Evolutionary conservation across 2,888 invertebrate genomes (phyloP).

Genomic region (Orchesella flavescens): DNA sequence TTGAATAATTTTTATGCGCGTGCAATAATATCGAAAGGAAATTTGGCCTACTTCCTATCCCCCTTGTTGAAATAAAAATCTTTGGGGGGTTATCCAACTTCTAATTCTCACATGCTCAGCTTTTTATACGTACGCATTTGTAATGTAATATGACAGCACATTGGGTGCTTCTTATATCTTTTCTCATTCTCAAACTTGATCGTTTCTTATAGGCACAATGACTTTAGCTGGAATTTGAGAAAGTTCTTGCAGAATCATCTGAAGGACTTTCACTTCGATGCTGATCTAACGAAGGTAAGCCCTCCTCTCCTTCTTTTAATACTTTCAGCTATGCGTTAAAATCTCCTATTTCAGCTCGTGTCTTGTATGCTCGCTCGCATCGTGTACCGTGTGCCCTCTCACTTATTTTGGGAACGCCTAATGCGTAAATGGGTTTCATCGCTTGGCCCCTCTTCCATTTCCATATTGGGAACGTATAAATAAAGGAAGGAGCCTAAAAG

Average conservation of each 20-base stretch:
- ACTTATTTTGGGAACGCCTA: background rate
- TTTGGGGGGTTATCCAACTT: background rate
- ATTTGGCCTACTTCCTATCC: background rate
- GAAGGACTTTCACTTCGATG: slow-evolving; percentile 74
- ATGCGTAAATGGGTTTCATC: slow-evolving; percentile 12
- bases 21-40: background rate
- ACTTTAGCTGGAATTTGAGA: slow-evolving; percentile 91
- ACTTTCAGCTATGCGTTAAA: background rate
- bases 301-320: background rate
- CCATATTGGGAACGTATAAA: slow-evolving; percentile 8
- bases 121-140: background rate
- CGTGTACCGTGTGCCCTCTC: background rate
- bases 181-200: background rate
- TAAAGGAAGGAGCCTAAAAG: background rate
- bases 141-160: background rate
- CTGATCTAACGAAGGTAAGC: slow-evolving; percentile 55
- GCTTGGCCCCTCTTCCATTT: slow-evolving; percentile 5
- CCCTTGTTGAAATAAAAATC: slow-evolving; percentile 2
- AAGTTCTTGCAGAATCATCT: slow-evolving; percentile 92
- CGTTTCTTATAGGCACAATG: slow-evolving; percentile 81
- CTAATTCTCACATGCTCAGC: background rate
- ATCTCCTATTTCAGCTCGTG: background rate
- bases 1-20: slow-evolving; percentile 6
- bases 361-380: background rate
- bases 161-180: background rate